Conservation (phyloP, 1,140 invertebrate genomes). For the Condylostylus longicornis region DNA sequence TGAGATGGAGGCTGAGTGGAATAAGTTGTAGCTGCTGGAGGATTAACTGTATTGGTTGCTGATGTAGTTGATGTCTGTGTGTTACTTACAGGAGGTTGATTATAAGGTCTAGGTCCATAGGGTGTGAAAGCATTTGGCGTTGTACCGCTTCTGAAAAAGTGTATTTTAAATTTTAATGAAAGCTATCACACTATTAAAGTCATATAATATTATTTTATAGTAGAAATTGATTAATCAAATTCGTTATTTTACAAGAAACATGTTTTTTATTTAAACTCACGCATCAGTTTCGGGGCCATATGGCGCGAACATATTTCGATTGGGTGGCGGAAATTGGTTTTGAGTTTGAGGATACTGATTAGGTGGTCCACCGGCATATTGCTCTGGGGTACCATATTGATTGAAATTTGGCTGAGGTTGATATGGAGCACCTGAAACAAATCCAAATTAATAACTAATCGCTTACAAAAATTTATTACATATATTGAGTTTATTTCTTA, state of each 20-base stretch:
- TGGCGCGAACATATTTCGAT: constrained; percentile 54
- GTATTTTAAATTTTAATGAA: too few relatives aligned
- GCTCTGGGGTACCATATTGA: constrained; percentile 32
- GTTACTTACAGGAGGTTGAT: constrained; percentile 24
- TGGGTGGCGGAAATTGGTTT: constrained; percentile 51
- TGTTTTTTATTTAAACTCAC: too few relatives aligned
- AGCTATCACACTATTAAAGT: too few relatives aligned
- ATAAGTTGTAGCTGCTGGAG: constrained; percentile 31
- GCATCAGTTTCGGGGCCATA: constrained; percentile 47
- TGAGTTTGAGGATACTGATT: constrained; percentile 41
- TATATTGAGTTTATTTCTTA: not conserved
- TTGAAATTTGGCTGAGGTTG: constrained; percentile 35
- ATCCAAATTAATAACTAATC: constrained; percentile 2
- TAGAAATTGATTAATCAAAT: not conserved
- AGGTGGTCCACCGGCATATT: constrained; percentile 34
- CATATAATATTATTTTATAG: too few relatives aligned
- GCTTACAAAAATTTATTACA: constrained; percentile 1
- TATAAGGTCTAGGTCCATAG: constrained; percentile 26
- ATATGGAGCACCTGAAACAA: constrained; percentile 32
- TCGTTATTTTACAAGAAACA: not conserved
- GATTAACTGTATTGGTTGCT: constrained; percentile 19
- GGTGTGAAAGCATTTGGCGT: constrained; percentile 25
- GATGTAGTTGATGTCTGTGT: constrained; percentile 19
- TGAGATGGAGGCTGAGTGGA: constrained; percentile 37
- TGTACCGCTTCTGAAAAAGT: constrained; percentile 17